Evolutionary conservation across 2,888 invertebrate genomes (phyloP), one percentile per base, ranked within the genome.

Genomic region (Spicauda simplicius): DNA sequence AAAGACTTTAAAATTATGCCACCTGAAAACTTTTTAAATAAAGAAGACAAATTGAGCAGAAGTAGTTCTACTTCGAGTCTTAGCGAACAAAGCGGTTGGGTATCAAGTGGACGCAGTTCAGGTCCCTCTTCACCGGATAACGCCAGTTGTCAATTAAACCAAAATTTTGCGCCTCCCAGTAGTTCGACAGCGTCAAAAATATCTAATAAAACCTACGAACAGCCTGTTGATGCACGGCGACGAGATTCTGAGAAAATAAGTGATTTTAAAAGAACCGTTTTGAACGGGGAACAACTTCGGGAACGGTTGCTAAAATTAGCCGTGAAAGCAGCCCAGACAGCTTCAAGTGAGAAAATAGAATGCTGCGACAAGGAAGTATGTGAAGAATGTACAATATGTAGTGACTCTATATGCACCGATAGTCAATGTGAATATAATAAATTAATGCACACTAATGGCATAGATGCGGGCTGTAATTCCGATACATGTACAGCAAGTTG

Each of bases 41-140:
- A 91, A 80, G 89, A 92, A 71, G 83, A 85, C 45, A 91, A 91
- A 75, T 77, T 76, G 37, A 88, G 85, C 69, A 86, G 85, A 78
- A 94, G 94, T 67, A 94, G 90, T 74, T 95, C 95, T 10, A 95
- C 96, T 0, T 95, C 96, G 16, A 95, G 95, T 69, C 87, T 96
- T 70, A 97, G 97, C 77, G 97, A 97, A 84, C 96, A 97, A 85
- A 97, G 97, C 79, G 97, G 97, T 0, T 97, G 97, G 97, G 97
- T 97, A 0, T 97, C 97, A 37, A 97, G 97, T 76, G 95, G 96
- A 55, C 93, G 95, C 54, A 95, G 95, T 78, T 95, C 95, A 61
- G 94, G 94, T 19, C 94, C 94, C n/a, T 95, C 95, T 0, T 94
- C 95, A 63, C 95, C 95, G 5, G 95, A 95, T 78, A 88, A 90